Evolutionary conservation across 2,113 vertebrate species (phyloP).

Genomic region (Pelvicachromis taeniatus): DNA sequence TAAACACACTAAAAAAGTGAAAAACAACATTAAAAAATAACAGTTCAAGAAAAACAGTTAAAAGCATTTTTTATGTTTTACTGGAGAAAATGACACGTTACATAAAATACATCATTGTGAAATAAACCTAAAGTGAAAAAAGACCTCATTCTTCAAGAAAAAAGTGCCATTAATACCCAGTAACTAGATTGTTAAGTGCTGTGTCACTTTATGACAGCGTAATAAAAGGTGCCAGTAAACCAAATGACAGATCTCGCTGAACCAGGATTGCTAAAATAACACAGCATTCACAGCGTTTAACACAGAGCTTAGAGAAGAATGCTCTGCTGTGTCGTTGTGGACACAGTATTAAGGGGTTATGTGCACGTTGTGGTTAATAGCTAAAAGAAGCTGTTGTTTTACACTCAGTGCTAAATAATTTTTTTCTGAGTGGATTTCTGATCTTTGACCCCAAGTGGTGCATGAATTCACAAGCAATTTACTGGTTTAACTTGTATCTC

Average conservation of each 20-base stretch:
- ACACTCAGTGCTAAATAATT: not conserved
- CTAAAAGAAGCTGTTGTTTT: not conserved
- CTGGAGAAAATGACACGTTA: not conserved
- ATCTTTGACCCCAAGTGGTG: not conserved
- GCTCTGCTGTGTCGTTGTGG: not conserved
- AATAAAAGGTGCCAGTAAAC: not conserved
- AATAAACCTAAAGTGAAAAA: not conserved
- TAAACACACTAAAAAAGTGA: not conserved
- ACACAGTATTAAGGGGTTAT: not conserved
- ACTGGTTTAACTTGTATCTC: not conserved
- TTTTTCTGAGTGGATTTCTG: not conserved
- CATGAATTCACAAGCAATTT: not conserved
- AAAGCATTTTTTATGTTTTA: not conserved
- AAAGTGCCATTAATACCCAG: not conserved
- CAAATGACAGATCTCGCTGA: not conserved
- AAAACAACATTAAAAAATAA: not conserved
- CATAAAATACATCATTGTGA: not conserved
- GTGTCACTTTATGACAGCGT: not conserved
- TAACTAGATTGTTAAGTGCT: not conserved
- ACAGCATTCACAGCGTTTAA: not conserved
- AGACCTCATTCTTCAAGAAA: not conserved
- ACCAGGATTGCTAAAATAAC: not conserved
- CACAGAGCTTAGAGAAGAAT: not conserved
- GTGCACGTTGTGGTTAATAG: not conserved
- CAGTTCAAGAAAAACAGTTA: not conserved